These are phyloP conservation scores for Acinonyx jubatus DNA, from an alignment of 2,113 vertebrate species.

Conservation along the genomic window DNA sequence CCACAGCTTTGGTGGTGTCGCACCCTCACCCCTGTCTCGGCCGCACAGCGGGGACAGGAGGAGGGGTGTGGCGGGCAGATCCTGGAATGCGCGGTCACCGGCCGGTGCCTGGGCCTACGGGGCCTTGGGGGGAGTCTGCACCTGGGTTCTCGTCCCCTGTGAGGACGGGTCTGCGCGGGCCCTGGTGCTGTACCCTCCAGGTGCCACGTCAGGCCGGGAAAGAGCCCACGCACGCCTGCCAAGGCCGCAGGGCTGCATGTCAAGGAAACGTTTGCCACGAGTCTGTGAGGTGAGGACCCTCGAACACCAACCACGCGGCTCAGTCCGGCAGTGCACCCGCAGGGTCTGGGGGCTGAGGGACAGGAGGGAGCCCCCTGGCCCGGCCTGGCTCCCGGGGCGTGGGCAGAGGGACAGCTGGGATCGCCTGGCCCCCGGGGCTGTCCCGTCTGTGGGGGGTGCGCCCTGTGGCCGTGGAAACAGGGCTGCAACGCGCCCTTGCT, in stretches of 20 bases:
- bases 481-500: not conserved
- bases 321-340: fast-evolving
- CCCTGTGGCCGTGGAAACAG: not conserved
- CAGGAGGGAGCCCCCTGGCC: not conserved
- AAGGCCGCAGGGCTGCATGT: too few relatives aligned
- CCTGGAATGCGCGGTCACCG: fast-evolving
- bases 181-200: not conserved
- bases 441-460: not conserved
- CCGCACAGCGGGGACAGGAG: fast-evolving
- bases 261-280: fast-evolving
- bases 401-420: not conserved
- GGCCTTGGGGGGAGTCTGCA: not conserved
- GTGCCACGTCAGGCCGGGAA: fast-evolving
- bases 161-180: too few relatives aligned
- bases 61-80: not conserved
- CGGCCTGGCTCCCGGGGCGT: not conserved
- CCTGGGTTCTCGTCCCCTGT: not conserved
- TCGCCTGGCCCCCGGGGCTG: not conserved
- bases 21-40: not conserved
- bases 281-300: not conserved
- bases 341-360: not conserved
- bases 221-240: not conserved
- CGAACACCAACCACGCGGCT: fast-evolving
- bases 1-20: fast-evolving
- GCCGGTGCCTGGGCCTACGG: too few relatives aligned